phyloP scores from a whole-genome alignment of 1,140 invertebrate genomes.

The Samia ricini region DNA sequence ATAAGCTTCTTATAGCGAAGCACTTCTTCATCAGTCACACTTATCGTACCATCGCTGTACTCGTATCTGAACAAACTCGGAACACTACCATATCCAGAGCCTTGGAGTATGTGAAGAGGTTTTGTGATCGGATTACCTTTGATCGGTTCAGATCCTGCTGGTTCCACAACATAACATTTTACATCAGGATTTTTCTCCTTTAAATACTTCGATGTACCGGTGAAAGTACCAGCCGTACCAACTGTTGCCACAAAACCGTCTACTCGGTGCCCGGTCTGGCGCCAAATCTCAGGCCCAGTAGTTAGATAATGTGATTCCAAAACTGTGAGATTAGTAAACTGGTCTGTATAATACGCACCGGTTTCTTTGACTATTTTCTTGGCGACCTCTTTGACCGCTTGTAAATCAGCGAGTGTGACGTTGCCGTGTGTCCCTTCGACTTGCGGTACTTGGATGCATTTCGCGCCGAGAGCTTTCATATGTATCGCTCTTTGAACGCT shows the following conservation, averaged over 20 bases:
- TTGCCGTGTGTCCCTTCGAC: slow-evolving; percentile 65
- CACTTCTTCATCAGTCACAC: slow-evolving; percentile 58
- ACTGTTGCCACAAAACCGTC: slow-evolving; percentile 64
- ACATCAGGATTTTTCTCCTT: slow-evolving; percentile 59
- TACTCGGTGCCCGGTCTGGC: slow-evolving; percentile 60
- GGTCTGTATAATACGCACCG: slow-evolving; percentile 55
- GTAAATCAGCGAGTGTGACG: slow-evolving; percentile 57
- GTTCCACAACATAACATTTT: slow-evolving; percentile 56
- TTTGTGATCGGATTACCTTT: slow-evolving; percentile 57
- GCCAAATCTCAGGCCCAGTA: slow-evolving; percentile 69
- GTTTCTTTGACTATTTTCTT: slow-evolving; percentile 45
- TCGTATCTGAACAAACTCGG: no score
- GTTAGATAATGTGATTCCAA: slow-evolving; percentile 50
- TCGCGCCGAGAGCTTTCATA: slow-evolving; percentile 66
- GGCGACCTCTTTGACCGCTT: slow-evolving; percentile 51
- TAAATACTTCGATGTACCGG: slow-evolving; percentile 55
- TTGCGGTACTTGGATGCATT: slow-evolving; percentile 60
- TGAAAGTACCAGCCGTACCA: slow-evolving; percentile 62
- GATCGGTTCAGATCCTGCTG: slow-evolving; percentile 54
- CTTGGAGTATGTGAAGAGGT: slow-evolving; percentile 63
- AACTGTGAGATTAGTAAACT: slow-evolving; percentile 58
- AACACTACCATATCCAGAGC: slow-evolving; percentile 63
- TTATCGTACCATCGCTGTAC: no score
- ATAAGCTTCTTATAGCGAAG: slow-evolving; percentile 53
- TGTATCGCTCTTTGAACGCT: slow-evolving; percentile 63